Base-by-base conservation (phyloP, 2,888 invertebrate species). In the Athalia rosae region DNA sequence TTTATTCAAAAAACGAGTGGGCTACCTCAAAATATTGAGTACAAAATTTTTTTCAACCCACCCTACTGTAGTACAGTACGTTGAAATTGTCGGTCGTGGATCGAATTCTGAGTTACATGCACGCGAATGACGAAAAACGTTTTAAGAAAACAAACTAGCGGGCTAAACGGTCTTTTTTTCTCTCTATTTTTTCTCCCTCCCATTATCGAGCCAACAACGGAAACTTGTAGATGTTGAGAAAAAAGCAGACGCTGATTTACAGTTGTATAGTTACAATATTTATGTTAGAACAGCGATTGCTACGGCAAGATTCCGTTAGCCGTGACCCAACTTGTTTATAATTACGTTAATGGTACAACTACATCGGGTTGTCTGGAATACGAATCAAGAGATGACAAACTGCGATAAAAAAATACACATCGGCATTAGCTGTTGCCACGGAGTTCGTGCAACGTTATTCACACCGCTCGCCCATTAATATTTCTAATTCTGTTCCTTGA, bases 291-390 rank as follows among this genome's bases (percentile, higher is more conserved):
- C 63, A 43, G 53, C 67, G 67, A 67, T 67, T 67, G 48, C 58
- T 71, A n/a, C 53, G 13, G 43, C 56, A 9, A 71, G 45, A 71
- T 58, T 71, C 71, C 71, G 58, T 56, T 58, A 71, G 71, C 71
- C 71, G 58, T 71, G 71, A 71, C 71, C 56, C 43, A 45, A 71
- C 71, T 71, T 71, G 71, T 71, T 71, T 71, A 15, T 71, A 71
- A 71, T 71, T 71, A 71, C 58, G 45, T 58, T 58, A 47, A 58
- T 71, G 71, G 56, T 45, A 58, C 71, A 71, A 71, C 43, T 7
- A 45, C 71, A 56, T 45, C 8, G 9, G 9, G 4, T 71, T 71
- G 9, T 71, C 71, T 45, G 4, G 56, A 71, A 58, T 53, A 4
- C n/a, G 28, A n/a, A 67, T 71, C 58, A 45, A 7, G 58, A 58